These are phyloP conservation scores for Auanema freiburgensis DNA, from an alignment of 2,888 invertebrate species.

Conservation along the genomic window DNA sequence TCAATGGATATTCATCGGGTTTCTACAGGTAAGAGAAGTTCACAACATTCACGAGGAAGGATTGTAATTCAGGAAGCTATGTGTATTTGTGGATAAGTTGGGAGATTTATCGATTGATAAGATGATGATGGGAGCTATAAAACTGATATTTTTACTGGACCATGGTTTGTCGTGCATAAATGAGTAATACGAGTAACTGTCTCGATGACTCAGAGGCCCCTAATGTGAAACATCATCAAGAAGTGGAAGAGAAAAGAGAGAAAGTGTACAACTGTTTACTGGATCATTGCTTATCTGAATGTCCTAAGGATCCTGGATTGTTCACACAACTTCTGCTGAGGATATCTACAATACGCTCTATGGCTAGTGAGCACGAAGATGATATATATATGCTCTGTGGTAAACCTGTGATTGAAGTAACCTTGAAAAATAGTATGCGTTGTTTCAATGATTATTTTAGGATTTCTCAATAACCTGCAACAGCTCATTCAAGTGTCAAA, in stretches of 20 bases:
- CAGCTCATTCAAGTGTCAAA: too few relatives aligned
- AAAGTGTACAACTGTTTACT: not conserved
- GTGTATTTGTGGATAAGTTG: not conserved
- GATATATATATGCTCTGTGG: too few relatives aligned
- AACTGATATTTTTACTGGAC: conserved; percentile 13
- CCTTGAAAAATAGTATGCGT: too few relatives aligned
- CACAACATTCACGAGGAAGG: too few relatives aligned
- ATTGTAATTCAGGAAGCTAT: not conserved
- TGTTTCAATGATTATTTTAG: too few relatives aligned
- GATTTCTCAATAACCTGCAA: too few relatives aligned
- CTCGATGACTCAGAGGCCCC: not conserved
- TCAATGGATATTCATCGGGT: too few relatives aligned
- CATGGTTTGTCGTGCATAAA: conserved; percentile 2
- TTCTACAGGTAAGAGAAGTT: too few relatives aligned
- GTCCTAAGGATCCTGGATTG: not conserved
- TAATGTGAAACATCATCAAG: not conserved
- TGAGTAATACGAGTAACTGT: too few relatives aligned
- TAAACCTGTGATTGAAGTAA: too few relatives aligned
- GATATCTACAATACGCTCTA: not conserved
- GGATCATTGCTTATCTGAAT: not conserved
- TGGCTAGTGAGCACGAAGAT: not conserved
- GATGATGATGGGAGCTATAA: conserved; percentile 11
- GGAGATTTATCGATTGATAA: not conserved
- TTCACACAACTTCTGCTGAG: not conserved
- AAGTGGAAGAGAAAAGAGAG: not conserved